Evolutionary conservation across 1,140 invertebrate species (phyloP), one percentile per base, ranked within the genome.

Genomic region (Drosophila neocordata): DNA sequence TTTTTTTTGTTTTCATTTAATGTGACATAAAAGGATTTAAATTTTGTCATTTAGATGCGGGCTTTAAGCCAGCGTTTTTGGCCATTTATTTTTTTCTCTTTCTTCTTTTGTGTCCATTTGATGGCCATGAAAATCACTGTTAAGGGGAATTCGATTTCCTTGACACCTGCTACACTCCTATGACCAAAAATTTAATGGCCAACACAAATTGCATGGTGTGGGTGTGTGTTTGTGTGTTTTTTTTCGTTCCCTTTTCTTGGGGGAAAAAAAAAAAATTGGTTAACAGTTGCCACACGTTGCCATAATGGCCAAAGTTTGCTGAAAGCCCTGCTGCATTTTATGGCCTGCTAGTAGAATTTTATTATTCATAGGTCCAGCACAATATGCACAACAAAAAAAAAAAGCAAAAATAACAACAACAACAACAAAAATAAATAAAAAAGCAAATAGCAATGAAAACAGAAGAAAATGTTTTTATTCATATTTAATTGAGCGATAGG

Each of bases 241-340:
- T 44, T 7, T 12, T 20, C 41, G 13, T 56, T 22, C 18, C n/a
- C 15, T 52, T 55, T 34, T 48, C 15, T 48, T 18, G 15, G 41
- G 27, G 27, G 27, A 31, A 48, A 48, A 48, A 31, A 48, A 48
- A 48, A 24, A 4, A 48, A 48, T 48, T 48, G 41, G 41, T 48
- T 48, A 48, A 51, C 55, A 79, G 55, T 72, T 58, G 65, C 38
- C 58, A 65, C 81, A 85, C 51, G 74, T 81, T 80, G 56, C 7
- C 24, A 68, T 84, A 84, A 85, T 84, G 60, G 73, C 58, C 65
- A 75, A 76, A 76, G 65, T 64, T 76, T 70, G 55, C 53, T 58
- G 11, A 59, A 52, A 68, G 56, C 72, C 35, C 58, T 27, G 63
- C 64, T 72, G 71, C 68, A 63, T 83, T 83, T 84, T 69, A 82